Evolutionary conservation across 2,113 vertebrate genomes (phyloP).

Genomic region (Pyrgilauda ruficollis): DNA sequence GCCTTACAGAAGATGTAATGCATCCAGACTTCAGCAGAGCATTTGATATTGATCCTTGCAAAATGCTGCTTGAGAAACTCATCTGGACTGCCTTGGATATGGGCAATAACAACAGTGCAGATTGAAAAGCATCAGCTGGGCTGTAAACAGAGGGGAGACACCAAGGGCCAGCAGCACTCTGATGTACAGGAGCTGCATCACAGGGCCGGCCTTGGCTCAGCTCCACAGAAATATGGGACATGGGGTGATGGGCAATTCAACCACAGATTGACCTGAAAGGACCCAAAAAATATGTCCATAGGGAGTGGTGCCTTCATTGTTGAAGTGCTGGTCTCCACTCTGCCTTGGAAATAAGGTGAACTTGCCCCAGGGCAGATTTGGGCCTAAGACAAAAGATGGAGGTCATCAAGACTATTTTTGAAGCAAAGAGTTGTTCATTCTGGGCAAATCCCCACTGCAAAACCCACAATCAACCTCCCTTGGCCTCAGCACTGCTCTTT

Average conservation of each 20-base stretch:
- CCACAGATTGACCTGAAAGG: background rate
- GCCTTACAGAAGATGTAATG: background rate
- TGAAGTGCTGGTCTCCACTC: background rate
- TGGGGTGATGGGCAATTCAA: background rate
- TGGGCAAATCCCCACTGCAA: background rate
- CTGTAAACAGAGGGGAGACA: background rate
- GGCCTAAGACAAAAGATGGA: background rate
- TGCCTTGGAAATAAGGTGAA: background rate
- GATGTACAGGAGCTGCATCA: background rate
- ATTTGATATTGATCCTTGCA: constrained; percentile 38
- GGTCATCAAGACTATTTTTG: background rate
- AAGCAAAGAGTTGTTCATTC: background rate
- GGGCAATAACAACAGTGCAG: background rate
- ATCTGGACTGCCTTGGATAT: background rate
- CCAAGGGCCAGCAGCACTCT: background rate
- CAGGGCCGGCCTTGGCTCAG: background rate
- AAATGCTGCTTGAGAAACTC: constrained; percentile 44
- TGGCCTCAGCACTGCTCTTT: background rate
- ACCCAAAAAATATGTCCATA: background rate
- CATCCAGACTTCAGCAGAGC: background rate
- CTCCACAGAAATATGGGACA: background rate
- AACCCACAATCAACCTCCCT: rapidly evolving
- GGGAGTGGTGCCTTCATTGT: rapidly evolving
- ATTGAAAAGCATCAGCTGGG: background rate
- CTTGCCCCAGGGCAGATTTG: rapidly evolving